Conservation (phyloP, 2,113 vertebrate species). For the Leucoraja erinaceus region DNA sequence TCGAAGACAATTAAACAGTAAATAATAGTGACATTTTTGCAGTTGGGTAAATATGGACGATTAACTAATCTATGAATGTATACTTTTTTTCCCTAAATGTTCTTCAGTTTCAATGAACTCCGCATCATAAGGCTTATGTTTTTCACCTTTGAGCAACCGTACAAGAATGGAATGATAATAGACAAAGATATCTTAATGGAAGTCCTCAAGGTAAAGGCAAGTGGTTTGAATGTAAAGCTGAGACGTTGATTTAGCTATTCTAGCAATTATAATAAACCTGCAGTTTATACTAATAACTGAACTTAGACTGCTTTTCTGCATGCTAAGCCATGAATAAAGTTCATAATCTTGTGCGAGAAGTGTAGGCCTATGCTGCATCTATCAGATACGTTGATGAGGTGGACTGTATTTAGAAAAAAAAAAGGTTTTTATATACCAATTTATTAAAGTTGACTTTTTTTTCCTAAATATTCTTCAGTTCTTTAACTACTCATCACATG, state of each 20-base stretch:
- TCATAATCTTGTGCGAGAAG: neutral
- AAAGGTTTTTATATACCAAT: too few species aligned
- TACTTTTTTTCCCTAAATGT: neutral
- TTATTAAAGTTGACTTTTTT: too few species aligned
- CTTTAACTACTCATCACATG: too few species aligned
- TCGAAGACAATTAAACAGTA: neutral
- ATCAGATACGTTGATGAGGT: too few species aligned
- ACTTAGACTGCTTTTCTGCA: neutral
- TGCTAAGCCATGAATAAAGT: neutral
- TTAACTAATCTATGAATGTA: neutral
- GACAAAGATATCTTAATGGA: slow-evolving; percentile 34
- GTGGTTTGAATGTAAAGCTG: neutral
- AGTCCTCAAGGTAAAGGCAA: slow-evolving; percentile 41
- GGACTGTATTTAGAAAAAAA: too few species aligned
- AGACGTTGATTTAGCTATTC: neutral
- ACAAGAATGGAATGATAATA: slow-evolving; percentile 40
- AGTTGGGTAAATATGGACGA: neutral
- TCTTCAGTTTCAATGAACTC: slow-evolving; percentile 41
- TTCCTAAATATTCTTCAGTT: too few species aligned
- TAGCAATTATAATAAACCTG: neutral
- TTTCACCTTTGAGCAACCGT: slow-evolving; percentile 40
- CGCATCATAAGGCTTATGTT: slow-evolving; percentile 40
- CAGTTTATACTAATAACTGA: neutral
- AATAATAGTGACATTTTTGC: neutral
- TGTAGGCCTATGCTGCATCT: too few species aligned